phyloP scores from a whole-genome alignment of 2,113 vertebrate species.

The Melanostigma gelatinosum region DNA sequence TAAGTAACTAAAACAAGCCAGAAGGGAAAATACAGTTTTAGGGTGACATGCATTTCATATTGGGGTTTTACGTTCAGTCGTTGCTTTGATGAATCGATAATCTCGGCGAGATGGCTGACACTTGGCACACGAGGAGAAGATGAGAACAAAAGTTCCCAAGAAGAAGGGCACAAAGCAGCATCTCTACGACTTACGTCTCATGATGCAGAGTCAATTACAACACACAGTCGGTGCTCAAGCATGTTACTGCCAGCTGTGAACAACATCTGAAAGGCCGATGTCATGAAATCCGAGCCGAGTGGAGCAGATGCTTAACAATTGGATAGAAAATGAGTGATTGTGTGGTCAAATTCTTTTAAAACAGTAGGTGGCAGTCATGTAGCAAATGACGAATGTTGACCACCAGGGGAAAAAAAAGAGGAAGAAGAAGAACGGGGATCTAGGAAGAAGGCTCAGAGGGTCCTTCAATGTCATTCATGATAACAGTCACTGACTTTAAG shows the following conservation, averaged over 20 bases:
- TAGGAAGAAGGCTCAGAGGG: constrained; percentile 6
- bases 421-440: not conserved
- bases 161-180: not conserved
- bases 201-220: constrained; percentile 1
- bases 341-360: constrained; percentile 1
- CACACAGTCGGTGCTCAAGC: not conserved
- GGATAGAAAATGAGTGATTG: not conserved
- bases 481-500: not conserved
- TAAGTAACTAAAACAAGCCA: constrained; percentile 87
- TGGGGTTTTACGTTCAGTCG: not conserved
- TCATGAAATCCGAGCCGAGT: constrained; percentile 14
- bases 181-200: not conserved
- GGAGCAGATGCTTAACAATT: not conserved
- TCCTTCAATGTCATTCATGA: constrained; percentile 38
- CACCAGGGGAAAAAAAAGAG: not conserved
- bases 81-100: not conserved
- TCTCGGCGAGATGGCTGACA: not conserved
- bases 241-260: constrained; percentile 7
- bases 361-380: constrained; percentile 66
- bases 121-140: not conserved
- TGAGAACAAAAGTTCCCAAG: not conserved
- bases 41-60: not conserved
- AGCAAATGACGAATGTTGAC: not conserved
- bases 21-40: not conserved
- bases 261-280: not conserved